Base-by-base conservation (phyloP, 2,113 vertebrate genomes). In the Seriola rivoliana region DNA sequence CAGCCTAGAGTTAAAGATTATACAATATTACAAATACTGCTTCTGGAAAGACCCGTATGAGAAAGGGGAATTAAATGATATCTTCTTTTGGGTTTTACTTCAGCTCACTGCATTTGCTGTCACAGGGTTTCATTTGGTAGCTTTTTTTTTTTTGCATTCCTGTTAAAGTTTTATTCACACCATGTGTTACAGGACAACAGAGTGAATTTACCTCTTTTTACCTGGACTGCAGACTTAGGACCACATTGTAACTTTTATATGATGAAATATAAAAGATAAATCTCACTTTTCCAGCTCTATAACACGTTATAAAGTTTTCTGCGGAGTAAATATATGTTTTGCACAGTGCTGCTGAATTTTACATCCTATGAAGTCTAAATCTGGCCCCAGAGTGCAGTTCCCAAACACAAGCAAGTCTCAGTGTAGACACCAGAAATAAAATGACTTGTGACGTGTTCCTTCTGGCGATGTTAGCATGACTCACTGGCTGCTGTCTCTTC, bases 401-500 rank as follows among this genome's bases (percentile, higher is more conserved):
- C 60, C 64, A 82, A 83, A 85, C 38, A 84, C 48, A 64, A 38
- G 57, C n/a, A 55, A 63, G 16, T 78, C 32, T 38, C 60, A 32
- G 38, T 65, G 34, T 85, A 80, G 79, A 84, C 66, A 72, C 71
- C 50, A 75, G 83, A 76, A 82, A 85, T 84, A 75, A 81, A 88
- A 78, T 64, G 71, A 82, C 70, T 74, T 1, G n/a, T 71, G 84
- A 88, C 73, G 42, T 55, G 57, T 76, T 89, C 88, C 88, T 72
- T 82, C 68, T 89, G 87, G 82, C 82, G 57, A n/a, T 79, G 48
- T 78, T 75, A 54, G 63, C 69, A 1, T 88, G 87, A 86, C 77
- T 89, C 84, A 86, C 55, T 5, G 62, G 59, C 75, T 81, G 79
- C 65, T 75, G 75, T 77, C 78, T 74, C 77, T 64, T 84, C 54